phyloP scores from a whole-genome alignment of 2,113 vertebrate genomes.

The Thomomys bottae region DNA sequence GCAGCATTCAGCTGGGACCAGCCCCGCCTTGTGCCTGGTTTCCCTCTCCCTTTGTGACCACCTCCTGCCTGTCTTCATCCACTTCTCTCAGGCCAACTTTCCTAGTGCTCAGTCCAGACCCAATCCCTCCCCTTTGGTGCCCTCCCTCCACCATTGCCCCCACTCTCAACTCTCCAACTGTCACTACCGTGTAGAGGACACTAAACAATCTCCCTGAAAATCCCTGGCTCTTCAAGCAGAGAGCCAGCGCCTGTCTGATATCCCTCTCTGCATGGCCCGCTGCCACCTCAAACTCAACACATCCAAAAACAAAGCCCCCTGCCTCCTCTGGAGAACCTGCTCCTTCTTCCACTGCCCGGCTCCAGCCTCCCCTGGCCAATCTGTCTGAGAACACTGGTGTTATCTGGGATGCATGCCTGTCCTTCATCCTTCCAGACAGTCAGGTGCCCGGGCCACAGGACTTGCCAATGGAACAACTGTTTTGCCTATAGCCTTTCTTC shows the following conservation, averaged over 20 bases:
- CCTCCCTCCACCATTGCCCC: background rate
- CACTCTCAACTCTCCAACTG: conserved; percentile 46
- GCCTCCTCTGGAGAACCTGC: conserved; percentile 33
- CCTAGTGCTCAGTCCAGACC: background rate
- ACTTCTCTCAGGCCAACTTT: background rate
- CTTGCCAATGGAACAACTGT: background rate
- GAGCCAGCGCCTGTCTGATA: background rate
- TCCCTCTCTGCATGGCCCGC: background rate
- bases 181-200: conserved; percentile 66
- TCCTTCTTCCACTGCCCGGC: background rate
- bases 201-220: conserved; percentile 52
- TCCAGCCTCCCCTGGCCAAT: background rate
- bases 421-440: background rate
- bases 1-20: background rate
- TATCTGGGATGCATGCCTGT: background rate
- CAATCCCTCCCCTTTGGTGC: background rate
- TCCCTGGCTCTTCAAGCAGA: conserved; percentile 41
- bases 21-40: background rate
- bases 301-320: conserved; percentile 47
- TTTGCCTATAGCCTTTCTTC: background rate
- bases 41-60: background rate
- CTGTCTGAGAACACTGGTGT: background rate
- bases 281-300: conserved; percentile 59
- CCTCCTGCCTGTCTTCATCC: background rate
- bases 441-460: conserved; percentile 15